Evolutionary conservation across 1,140 invertebrate species (phyloP), one percentile per base, ranked within the genome.

Genomic region (Steinernema feltiae): DNA sequence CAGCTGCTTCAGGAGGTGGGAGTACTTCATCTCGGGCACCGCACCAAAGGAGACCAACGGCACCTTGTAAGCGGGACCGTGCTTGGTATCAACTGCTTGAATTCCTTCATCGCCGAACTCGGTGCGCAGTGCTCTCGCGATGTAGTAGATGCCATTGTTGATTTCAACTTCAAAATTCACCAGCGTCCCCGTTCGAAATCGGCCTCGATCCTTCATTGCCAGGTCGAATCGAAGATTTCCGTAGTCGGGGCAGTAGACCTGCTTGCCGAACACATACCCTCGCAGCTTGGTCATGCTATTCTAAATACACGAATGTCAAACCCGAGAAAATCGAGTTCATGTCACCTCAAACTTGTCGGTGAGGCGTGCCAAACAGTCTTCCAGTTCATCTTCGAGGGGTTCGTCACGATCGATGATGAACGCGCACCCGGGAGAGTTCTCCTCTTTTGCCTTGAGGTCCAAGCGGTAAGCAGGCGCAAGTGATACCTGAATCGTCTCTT

Each of bases 181-280:
- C 24, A 3, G 2, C 2, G 53, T 27, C 7, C 53, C 53, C 12
- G 53, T 17, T 15, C 3, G 15, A 3, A 15, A 27, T 3, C 3
- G 7, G 7, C 53, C 53, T 27, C 53, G 3, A 3, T n/a, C 7
- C 53, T 63, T 3, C 24, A 15, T 27, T 21, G 7, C 24, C 53
- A 63, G 53, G 53, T 63, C 53, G 24, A 63, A 63, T 3, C 53
- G 53, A 3, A 63, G 15, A 27, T 63, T 63, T 27, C 53, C 53
- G 24, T 15, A 63, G 15, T 27, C 12, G 12, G 53, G 53, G 53
- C 15, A 15, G 53, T 63, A 63, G 53, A 63, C 24, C 15, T 63
- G 53, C 53, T 27, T 63, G 12, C 53, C 53, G 53, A 63, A 63
- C 53, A 63, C 53, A 21, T n/a, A n/a, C 3, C 53, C 53, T 63